These are phyloP conservation scores for Drosophila auraria DNA, from an alignment of 1,140 invertebrate genomes.

Conservation along the genomic window DNA sequence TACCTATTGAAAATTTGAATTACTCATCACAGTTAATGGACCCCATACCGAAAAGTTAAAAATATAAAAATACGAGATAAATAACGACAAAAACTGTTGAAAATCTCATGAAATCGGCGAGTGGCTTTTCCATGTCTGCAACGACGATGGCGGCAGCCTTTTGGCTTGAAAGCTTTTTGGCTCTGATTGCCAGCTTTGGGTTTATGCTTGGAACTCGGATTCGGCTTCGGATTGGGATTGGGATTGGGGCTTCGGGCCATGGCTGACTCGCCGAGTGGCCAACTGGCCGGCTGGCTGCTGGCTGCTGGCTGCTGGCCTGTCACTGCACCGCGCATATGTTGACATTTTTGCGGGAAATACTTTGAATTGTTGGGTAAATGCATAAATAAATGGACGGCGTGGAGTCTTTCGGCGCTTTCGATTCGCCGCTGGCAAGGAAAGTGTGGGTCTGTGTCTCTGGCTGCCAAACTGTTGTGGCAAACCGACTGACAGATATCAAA, in stretches of 20 bases:
- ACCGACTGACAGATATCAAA: constrained; percentile 64
- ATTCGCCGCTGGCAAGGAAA: constrained; percentile 55
- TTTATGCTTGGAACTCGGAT: constrained; percentile 40
- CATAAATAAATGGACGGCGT: constrained; percentile 44
- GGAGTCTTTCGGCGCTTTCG: constrained; percentile 35
- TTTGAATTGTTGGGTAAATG: constrained; percentile 74
- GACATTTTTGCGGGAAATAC: constrained; percentile 75
- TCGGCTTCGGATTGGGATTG: constrained; percentile 47
- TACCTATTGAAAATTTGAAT: too few relatives aligned
- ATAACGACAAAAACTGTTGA: constrained; percentile 57
- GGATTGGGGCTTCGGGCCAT: constrained; percentile 29
- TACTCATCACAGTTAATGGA: constrained; percentile 7
- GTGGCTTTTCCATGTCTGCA: constrained; percentile 65
- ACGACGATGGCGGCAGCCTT: constrained; percentile 60
- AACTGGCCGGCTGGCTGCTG: constrained; percentile 21
- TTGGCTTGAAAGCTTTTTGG: constrained; percentile 73
- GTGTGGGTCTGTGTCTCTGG: constrained; percentile 43
- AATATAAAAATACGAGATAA: constrained; percentile 43
- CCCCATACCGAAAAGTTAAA: background rate
- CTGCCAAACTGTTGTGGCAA: constrained; percentile 61
- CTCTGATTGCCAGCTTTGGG: constrained; percentile 71
- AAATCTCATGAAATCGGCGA: constrained; percentile 72
- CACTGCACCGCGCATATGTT: constrained; percentile 77
- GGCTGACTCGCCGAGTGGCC: constrained; percentile 25
- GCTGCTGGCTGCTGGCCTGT: constrained; percentile 41